A percentile compares a stretch with the other conserved stretches of the same genome.
These are phyloP conservation scores for Micrasema longulum DNA, from an alignment of 1,140 invertebrate species.

Conservation along the genomic window DNA sequence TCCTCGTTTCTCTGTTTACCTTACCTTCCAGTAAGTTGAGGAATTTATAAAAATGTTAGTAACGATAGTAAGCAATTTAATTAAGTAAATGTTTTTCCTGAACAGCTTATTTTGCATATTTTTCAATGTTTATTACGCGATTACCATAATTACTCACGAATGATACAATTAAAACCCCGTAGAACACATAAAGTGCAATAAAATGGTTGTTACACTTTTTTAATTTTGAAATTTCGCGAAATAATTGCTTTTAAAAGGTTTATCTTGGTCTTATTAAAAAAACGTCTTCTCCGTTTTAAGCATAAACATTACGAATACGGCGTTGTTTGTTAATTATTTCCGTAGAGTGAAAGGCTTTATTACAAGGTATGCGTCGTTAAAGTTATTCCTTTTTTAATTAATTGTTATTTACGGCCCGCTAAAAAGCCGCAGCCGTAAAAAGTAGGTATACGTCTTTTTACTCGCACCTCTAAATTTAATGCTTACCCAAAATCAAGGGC, in stretches of 20 bases:
- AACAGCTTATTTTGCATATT: slow-evolving; percentile 5
- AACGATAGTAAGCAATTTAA: slow-evolving; percentile 2
- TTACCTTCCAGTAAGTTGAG: too few relatives aligned
- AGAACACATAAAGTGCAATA: slow-evolving; percentile 5
- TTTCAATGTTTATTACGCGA: slow-evolving; percentile 19
- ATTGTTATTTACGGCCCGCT: slow-evolving; percentile 29
- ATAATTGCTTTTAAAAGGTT: slow-evolving; percentile 21
- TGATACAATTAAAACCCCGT: slow-evolving; percentile 12
- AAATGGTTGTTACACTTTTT: slow-evolving; percentile 17
- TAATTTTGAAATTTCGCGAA: slow-evolving; percentile 14
- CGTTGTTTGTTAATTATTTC: slow-evolving; percentile 39
- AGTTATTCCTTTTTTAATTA: slow-evolving; percentile 34
- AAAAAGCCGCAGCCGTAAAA: slow-evolving; percentile 24
- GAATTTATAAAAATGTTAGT: slow-evolving; percentile 9
- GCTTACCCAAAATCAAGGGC: neutral
- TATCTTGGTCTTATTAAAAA: slow-evolving; percentile 27
- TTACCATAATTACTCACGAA: slow-evolving; percentile 33
- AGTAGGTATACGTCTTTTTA: slow-evolving; percentile 18
- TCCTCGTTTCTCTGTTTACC: too few relatives aligned
- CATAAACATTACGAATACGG: slow-evolving; percentile 28
- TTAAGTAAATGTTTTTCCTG: slow-evolving; percentile 6
- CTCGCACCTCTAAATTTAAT: slow-evolving; percentile 12
- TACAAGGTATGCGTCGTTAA: slow-evolving; percentile 19
- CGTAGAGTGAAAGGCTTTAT: slow-evolving; percentile 34
- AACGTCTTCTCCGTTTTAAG: slow-evolving; percentile 18